Base-by-base conservation (phyloP, 2,888 invertebrate genomes). In the Eupithecia vulgata region DNA sequence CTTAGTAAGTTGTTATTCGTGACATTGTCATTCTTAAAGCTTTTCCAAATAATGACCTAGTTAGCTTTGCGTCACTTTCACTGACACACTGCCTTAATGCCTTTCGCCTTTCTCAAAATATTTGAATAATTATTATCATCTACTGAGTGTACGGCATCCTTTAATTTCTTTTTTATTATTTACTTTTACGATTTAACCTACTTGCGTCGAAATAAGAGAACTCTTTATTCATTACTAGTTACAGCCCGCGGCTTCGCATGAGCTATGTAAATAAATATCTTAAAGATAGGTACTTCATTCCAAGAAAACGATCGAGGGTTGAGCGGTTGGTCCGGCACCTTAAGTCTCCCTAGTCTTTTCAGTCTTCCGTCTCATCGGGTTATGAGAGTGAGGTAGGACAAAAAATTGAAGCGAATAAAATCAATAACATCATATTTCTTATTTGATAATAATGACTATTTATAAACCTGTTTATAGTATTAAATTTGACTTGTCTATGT, bases 41-140 rank as follows among this genome's bases (percentile, higher is more conserved):
- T 70, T 75, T 75, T 75, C 73, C 66, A 75, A 75, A 73, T 52
- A 70, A 21, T 65, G 71, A 59, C 76, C 78, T 73, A 72, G 76
- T 73, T 68, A 67, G 73, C 71, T 73, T 71, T 52, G 65, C 42
- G 67, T 21, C 71, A 61, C 78, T 78, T 78, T 78, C 78, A 76
- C 78, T 76, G 73, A 42, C 78, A 76, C 67, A 73, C 70, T 72
- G 71, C 30, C 64, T 65, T 59, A 61, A 66, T 67, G 73, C 70
- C 75, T 75, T 71, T 76, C 76, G 73, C 75, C 75, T 76, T 76
- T 78, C 78, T 78, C 72, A 59, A 73, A 75, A 75, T 75, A 71
- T 76, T 73, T 75, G 76, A 73, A 73, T 73, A 75, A 61, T 70
- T 61, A 48, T 35, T 66, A 48, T 35, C 42, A n/a, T 15, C 15